phyloP scores from a whole-genome alignment of 2,113 vertebrate genomes.

The Colossoma macropomum region DNA sequence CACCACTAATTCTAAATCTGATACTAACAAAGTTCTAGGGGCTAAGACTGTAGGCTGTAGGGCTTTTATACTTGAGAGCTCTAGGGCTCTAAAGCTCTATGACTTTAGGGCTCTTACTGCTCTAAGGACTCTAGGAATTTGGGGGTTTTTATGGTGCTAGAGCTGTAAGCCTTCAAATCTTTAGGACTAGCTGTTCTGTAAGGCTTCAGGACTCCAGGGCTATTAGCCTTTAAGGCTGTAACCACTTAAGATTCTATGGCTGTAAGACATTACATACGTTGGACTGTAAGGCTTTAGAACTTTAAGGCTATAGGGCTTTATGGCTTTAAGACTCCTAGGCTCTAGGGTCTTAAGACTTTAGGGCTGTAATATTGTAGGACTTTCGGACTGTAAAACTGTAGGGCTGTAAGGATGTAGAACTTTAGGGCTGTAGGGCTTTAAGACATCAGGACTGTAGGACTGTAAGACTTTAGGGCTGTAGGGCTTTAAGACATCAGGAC shows the following conservation, averaged over 20 bases:
- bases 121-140: too few species aligned
- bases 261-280: too few species aligned
- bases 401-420: not conserved
- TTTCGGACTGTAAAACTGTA: not conserved
- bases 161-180: too few species aligned
- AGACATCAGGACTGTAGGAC: not conserved
- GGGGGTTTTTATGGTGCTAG: too few species aligned
- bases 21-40: too few species aligned
- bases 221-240: not conserved
- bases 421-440: not conserved
- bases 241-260: too few species aligned
- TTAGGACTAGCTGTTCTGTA: not conserved
- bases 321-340: not conserved
- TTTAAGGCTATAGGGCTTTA: not conserved
- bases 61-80: too few species aligned
- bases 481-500: not conserved
- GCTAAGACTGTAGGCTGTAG: too few species aligned
- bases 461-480: not conserved
- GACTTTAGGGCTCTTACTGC: not conserved
- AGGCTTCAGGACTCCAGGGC: too few species aligned
- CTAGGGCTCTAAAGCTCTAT: too few species aligned
- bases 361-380: not conserved
- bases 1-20: too few species aligned
- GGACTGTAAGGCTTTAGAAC: too few species aligned
- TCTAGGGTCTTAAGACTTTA: not conserved